Percentiles rank a stretch among this genome's conserved stretches.
Conservation (phyloP, 2,888 invertebrate species). For the Conus canariensis region DNA sequence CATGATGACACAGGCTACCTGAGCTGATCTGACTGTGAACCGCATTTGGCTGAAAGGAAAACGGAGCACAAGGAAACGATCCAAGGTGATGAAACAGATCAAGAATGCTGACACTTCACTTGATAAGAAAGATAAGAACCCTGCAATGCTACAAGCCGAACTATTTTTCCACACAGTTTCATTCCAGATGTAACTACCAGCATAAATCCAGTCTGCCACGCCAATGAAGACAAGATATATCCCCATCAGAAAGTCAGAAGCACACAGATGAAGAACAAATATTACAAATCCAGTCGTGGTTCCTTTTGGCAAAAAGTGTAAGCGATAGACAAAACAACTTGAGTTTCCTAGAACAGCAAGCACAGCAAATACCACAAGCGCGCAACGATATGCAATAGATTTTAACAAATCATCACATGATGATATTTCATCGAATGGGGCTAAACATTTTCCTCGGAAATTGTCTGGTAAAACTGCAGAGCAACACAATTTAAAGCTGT, state of each 20-base stretch:
- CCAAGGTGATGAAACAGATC: too few species aligned
- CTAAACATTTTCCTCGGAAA: neutral
- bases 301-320: neutral
- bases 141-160: neutral
- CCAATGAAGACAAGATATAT: conserved; percentile 59
- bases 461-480: neutral
- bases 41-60: conserved; percentile 80
- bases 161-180: conserved; percentile 58
- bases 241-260: conserved; percentile 56
- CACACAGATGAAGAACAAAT: conserved; percentile 42
- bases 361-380: neutral
- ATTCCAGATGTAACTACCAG: conserved; percentile 58
- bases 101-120: too few species aligned
- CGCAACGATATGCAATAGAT: neutral
- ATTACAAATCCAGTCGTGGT: conserved; percentile 13
- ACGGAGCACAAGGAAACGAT: conserved; percentile 83
- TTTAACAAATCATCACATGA: neutral
- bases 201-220: conserved; percentile 56
- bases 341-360: neutral
- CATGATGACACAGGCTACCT: conserved; percentile 54
- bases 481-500: conserved; percentile 1
- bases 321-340: neutral
- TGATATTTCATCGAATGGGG: neutral
- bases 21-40: conserved; percentile 60
- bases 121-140: too few species aligned